These are phyloP conservation scores for Pollachius pollachius DNA, from an alignment of 2,113 vertebrate species.

Conservation along the genomic window DNA sequence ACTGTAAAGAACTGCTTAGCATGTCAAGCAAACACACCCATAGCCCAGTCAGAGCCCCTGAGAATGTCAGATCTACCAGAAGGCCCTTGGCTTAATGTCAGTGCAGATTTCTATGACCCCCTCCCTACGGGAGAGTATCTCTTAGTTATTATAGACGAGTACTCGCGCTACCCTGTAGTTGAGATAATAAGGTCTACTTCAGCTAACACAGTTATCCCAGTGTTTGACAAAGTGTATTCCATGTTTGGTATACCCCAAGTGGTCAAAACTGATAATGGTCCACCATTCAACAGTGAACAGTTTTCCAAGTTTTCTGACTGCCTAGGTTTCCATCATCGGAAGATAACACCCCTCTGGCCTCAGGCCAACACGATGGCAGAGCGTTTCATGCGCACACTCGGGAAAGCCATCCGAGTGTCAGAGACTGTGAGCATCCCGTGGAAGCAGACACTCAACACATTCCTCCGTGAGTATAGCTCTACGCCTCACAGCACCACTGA, in stretches of 20 bases:
- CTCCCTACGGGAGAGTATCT: constrained; percentile 26
- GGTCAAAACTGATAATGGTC: constrained; percentile 29
- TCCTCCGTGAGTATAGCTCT: constrained; percentile 20
- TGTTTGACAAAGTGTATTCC: constrained; percentile 24
- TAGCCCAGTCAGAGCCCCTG: constrained; percentile 6
- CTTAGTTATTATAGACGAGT: constrained; percentile 28
- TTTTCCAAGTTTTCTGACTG: constrained; percentile 27
- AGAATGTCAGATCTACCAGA: constrained; percentile 22
- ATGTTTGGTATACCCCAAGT: constrained; percentile 28
- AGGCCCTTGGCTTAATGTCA: constrained; percentile 12
- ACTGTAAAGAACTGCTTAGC: constrained; percentile 18
- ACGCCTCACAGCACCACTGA: constrained; percentile 27
- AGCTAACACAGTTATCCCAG: constrained; percentile 13
- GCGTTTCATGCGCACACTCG: constrained; percentile 15
- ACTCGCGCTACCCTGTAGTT: constrained; percentile 16
- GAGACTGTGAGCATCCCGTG: constrained; percentile 12
- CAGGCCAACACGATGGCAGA: constrained; percentile 22
- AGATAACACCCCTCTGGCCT: constrained; percentile 17
- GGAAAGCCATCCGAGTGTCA: constrained; percentile 9
- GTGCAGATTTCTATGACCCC: constrained; percentile 29
- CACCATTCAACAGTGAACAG: constrained; percentile 21
- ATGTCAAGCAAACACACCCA: constrained; percentile 24
- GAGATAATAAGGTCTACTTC: constrained; percentile 11
- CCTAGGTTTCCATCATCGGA: constrained; percentile 12
- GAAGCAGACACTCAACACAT: constrained; percentile 14